Conservation (phyloP, 1,140 invertebrate species). For the Paracyclopina nana region DNA sequence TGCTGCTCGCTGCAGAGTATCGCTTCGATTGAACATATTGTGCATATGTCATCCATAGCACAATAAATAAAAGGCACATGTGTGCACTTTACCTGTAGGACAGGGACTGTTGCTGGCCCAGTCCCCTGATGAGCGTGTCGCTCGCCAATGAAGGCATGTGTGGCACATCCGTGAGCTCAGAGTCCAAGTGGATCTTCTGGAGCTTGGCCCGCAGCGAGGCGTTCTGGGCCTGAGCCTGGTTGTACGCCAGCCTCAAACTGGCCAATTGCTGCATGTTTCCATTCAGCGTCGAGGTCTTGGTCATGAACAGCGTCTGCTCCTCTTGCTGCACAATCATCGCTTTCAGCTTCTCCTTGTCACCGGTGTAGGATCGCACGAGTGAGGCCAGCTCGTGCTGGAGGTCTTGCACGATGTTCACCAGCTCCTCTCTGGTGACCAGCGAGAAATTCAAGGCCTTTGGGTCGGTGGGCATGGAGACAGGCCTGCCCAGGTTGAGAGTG, state of each 20-base stretch:
- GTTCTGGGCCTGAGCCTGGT: slow-evolving; percentile 47
- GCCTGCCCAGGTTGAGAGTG: background rate
- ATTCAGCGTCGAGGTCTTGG: background rate
- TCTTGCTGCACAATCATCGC: no score
- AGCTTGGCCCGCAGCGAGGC: slow-evolving; percentile 41
- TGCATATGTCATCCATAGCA: no score
- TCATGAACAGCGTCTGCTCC: background rate
- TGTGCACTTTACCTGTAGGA: background rate
- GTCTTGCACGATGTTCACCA: background rate
- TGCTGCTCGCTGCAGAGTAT: no score
- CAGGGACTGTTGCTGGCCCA: background rate
- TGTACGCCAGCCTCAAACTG: slow-evolving; percentile 36
- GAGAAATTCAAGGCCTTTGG: background rate
- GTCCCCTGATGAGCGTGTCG: background rate
- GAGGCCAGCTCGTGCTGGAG: background rate
- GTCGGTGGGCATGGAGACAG: background rate
- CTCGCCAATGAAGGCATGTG: slow-evolving; percentile 5
- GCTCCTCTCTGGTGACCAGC: background rate
- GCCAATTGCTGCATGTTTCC: slow-evolving; percentile 26
- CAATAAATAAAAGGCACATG: no score
- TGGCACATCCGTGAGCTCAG: slow-evolving; percentile 22
- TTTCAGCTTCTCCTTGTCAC: slow-evolving; percentile 5
- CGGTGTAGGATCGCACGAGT: background rate
- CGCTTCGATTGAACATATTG: no score
- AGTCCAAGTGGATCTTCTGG: slow-evolving; percentile 37